Conservation (phyloP, 2,888 invertebrate species). For the Tachina lurida region DNA sequence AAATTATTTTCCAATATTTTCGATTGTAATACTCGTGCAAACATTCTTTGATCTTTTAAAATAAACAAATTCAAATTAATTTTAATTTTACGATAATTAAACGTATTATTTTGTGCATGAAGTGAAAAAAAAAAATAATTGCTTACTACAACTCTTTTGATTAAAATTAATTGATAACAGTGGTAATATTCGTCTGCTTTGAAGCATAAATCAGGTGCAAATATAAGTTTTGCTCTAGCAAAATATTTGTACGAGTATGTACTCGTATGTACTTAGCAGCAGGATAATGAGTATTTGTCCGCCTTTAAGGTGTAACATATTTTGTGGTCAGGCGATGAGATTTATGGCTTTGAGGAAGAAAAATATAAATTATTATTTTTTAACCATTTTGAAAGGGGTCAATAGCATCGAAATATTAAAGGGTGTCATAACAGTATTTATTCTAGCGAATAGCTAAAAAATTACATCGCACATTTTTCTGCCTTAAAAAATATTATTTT, state of each 20-base stretch:
- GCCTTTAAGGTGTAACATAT: conserved; percentile 32
- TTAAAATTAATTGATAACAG: conserved; percentile 45
- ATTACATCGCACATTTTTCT: not conserved
- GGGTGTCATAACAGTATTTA: too few relatives aligned
- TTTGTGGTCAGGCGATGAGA: conserved; percentile 24
- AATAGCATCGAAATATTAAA: too few relatives aligned
- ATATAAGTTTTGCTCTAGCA: not conserved
- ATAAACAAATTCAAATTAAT: conserved; percentile 39
- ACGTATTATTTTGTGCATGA: conserved; percentile 2
- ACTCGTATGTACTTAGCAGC: too few relatives aligned
- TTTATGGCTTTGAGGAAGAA: conserved; percentile 6
- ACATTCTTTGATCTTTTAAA: conserved; percentile 46
- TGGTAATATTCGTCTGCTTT: conserved; percentile 24
- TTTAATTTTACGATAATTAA: conserved; percentile 20
- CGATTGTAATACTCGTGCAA: not conserved
- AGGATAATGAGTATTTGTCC: not conserved
- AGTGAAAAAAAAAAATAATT: conserved; percentile 11
- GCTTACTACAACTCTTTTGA: conserved; percentile 36
- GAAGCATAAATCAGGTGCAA: conserved; percentile 46
- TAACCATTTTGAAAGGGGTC: too few relatives aligned
- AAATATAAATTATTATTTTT: not conserved
- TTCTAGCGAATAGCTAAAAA: too few relatives aligned
- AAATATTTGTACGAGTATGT: too few relatives aligned
- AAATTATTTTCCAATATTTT: not conserved
- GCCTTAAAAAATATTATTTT: not conserved